Base-by-base conservation (phyloP, 2,113 vertebrate genomes). In the Penelope pileata region DNA sequence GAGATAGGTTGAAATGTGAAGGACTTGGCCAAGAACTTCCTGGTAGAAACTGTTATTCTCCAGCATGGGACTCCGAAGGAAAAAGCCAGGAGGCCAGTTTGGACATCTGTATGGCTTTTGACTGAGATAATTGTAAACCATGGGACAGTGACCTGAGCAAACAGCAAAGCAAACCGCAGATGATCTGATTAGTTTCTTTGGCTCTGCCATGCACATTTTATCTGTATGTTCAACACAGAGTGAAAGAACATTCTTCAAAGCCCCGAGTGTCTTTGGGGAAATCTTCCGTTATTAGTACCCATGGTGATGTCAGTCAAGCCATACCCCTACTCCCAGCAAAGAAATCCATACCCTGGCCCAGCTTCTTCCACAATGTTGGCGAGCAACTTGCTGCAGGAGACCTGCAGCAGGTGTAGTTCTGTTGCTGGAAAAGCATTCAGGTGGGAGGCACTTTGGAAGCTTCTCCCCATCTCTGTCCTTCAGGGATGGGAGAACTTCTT, bases 111-210 rank as follows among this genome's bases (percentile, higher is more conserved):
- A 91, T 72, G 83, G 60, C 12, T 94, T 96, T 81, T 90, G 63
- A 70, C 72, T 51, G 90, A 78, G 88, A 73, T 90, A 91, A 90
- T 94, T 86, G 83, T 94, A 91, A 91, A 90, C 83, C 83, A 94
- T 36, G 87, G 82, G 90, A 97, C 32, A 88, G 96, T 34, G 83
- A 92, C 83, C 81, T 91, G 77, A 94, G 88, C 93, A 93, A 97
- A 93, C 93, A 94, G 91, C 93, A 91, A 82, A 90, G 83, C 92
- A 96, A 96, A 69, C 69, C 74, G 26, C 85, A 88, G 94, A 91
- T 96, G 94, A 97, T 95, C 92, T 96, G 95, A 97, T 97, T 96
- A 96, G 93, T 82, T 93, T 88, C 47, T 43, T 51, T 66, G 76
- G 36, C 62, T 90, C 74, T 89, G 66, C 66, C 5, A 0, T n/a